Percentiles rank a stretch among this genome's conserved stretches.
Conservation (phyloP, 30 jellyfish, hydroid and myxozoan genomes). For the Catostylus mosaicus region DNA sequence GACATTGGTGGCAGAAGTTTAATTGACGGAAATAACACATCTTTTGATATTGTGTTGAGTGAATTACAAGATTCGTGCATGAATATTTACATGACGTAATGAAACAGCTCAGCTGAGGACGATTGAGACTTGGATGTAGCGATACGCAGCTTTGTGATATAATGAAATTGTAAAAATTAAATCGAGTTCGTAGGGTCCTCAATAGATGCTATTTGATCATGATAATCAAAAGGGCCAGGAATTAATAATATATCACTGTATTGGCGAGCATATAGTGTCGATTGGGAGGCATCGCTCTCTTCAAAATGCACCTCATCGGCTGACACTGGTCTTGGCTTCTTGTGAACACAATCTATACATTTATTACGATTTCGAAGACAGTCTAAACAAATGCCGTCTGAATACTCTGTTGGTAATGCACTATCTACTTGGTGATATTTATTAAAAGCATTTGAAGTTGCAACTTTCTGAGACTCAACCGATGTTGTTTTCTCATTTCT, state of each 20-base stretch:
- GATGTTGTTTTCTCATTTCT: neutral
- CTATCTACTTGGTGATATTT: neutral
- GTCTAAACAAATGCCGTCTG: constrained; percentile 43
- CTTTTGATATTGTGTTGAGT: no score
- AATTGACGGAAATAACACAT: no score
- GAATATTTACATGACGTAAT: no score
- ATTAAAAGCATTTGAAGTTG: neutral
- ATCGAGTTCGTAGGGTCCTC: constrained; percentile 42
- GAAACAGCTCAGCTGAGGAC: no score
- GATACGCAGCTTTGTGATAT: neutral
- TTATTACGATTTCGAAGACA: constrained; percentile 50
- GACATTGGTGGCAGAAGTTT: no score
- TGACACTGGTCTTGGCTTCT: constrained; percentile 20
- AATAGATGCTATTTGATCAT: constrained; percentile 31
- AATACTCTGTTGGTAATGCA: constrained; percentile 8
- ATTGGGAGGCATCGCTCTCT: neutral
- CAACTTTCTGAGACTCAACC: neutral
- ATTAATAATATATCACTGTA: constrained; percentile 90
- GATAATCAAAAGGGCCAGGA: constrained; percentile 96
- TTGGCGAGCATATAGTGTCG: constrained; percentile 53
- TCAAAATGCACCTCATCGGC: constrained; percentile 19
- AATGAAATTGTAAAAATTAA: neutral
- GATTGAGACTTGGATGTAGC: no score
- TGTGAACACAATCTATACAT: constrained; percentile 32
- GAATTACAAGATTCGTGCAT: no score